A percentile compares a stretch with the other conserved stretches of the same genome.
phyloP scores from a whole-genome alignment of 2,888 invertebrate genomes.

The Neocrepidodera transversa region DNA sequence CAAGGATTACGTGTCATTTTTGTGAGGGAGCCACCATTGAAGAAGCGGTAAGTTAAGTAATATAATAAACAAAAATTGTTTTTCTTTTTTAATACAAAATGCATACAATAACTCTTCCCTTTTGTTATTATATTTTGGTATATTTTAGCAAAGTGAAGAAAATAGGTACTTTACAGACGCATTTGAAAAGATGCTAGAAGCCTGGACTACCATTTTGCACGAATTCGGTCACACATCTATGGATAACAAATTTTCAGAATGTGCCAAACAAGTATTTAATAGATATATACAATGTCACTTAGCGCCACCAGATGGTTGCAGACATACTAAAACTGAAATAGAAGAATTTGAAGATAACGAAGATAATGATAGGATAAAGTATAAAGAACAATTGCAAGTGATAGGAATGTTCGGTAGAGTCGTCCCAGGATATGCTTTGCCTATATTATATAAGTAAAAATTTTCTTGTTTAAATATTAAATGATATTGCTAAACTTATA shows the following conservation, averaged over 20 bases:
- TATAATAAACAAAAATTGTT: too few species aligned
- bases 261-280: constrained; percentile 72
- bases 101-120: too few species aligned
- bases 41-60: constrained; percentile 67
- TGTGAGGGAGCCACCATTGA: constrained; percentile 71
- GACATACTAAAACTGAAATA: constrained; percentile 60
- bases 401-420: constrained; percentile 73
- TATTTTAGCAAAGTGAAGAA: constrained; percentile 60
- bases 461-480: neutral
- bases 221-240: constrained; percentile 48
- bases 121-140: too few species aligned
- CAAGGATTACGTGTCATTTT: constrained; percentile 69
- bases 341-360: constrained; percentile 71
- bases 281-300: constrained; percentile 81
- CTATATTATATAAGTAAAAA: constrained; percentile 66
- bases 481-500: neutral
- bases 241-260: constrained; percentile 52
- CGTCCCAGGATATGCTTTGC: constrained; percentile 70
- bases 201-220: constrained; percentile 69
- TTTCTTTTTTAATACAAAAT: too few species aligned
- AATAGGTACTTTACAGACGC: constrained; percentile 71
- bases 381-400: constrained; percentile 75
- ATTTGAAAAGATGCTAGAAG: constrained; percentile 72
- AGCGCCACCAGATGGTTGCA: constrained; percentile 79
- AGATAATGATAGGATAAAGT: constrained; percentile 71